Base-by-base conservation (phyloP, 2,888 invertebrate species). In the Masnerella sp. region DNA sequence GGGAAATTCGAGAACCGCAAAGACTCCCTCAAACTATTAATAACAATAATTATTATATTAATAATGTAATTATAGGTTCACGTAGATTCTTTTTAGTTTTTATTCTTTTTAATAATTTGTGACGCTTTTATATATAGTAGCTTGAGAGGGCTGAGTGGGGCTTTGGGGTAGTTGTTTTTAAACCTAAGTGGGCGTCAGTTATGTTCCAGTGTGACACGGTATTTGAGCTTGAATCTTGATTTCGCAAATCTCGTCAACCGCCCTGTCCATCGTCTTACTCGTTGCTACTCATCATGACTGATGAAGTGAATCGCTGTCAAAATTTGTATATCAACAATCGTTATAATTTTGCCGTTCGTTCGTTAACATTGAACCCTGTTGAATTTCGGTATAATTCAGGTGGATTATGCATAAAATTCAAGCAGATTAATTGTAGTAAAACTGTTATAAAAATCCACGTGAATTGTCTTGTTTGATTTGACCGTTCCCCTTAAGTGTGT, bases 201-300 rank as follows among this genome's bases (percentile, higher is more conserved):
- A 51, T 30, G 17, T 47, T 59, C 59, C 47, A 64, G 18, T n/a
- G n/a, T 67, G 81, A 82, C 80, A 80, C 81, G 82, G 79, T 83
- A 80, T 84, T 82, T 83, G 83, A 84, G 82, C 84, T 84, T 81
- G 80, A 83, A 83, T 84, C 82, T 84, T 77, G 77, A 74, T 77
- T 71, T 74, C 45, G 36, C 58, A 12, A 15, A 2, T 5, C 49
- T 54, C 45, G 34, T 64, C 51, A 64, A 51, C 30, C 47, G 65
- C 65, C 54, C 65, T 43, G 30, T 67, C 67, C 32, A 52, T 71
- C 42, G 40, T 71, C 54, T 43, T 28, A 25, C 28, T 54, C 12
- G 5, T 28, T 14, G 30, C 36, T 34, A 32, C 28, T 38, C 69
- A 62, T 56, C 69, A 40, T 47, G n/a, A 59, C 4, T 62, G 69